These are phyloP conservation scores for Xestobium rufovillosum DNA, from an alignment of 2,888 invertebrate genomes.

Conservation along the genomic window DNA sequence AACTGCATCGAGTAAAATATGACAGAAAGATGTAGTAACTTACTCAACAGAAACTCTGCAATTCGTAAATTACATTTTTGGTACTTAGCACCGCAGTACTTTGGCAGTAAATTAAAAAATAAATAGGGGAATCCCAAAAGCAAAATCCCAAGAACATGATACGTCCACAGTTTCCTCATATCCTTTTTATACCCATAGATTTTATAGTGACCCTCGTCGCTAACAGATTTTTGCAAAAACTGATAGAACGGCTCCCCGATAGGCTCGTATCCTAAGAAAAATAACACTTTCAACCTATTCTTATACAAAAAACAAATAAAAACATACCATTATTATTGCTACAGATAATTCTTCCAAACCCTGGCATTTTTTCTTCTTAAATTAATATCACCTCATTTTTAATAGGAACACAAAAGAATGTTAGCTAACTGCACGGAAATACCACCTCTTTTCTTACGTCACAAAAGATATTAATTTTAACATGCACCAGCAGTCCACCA, in stretches of 20 bases:
- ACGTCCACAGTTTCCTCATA: conserved; percentile 43
- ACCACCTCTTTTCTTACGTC: too few species aligned
- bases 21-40: conserved; percentile 19
- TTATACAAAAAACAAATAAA: too few species aligned
- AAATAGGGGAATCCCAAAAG: conserved; percentile 53
- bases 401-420: too few species aligned
- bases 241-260: conserved; percentile 51
- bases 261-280: conserved; percentile 47
- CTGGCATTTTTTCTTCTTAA: too few species aligned
- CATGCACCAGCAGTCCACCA: too few species aligned
- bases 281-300: too few species aligned
- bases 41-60: conserved; percentile 52
- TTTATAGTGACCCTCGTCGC: conserved; percentile 41
- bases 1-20: conserved; percentile 12
- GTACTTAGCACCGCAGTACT: conserved; percentile 48
- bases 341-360: too few species aligned
- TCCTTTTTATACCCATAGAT: conserved; percentile 49
- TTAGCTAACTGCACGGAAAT: too few species aligned
- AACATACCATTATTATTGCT: too few species aligned
- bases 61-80: conserved; percentile 49
- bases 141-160: conserved; percentile 46
- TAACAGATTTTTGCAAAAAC: conserved; percentile 43
- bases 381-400: too few species aligned
- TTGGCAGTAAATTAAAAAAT: conserved; percentile 50
- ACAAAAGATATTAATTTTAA: too few species aligned